A percentile compares a stretch with the other conserved stretches of the same genome.
Evolutionary conservation across 2,888 invertebrate species (phyloP).

Genomic region (Mythimna vitellina): DNA sequence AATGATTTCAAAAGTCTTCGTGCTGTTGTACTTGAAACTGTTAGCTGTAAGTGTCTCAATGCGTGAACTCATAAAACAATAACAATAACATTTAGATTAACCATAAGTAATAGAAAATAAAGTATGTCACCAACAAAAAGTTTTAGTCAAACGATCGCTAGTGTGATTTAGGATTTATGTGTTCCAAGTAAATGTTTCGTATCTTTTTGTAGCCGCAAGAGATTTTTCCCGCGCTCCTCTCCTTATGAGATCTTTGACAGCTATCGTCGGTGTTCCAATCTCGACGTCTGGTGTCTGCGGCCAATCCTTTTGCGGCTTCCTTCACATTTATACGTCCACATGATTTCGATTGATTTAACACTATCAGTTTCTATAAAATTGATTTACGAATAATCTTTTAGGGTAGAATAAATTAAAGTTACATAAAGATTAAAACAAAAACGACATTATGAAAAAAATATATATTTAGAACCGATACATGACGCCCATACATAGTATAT

Average conservation of each 20-base stretch:
- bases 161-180: conserved; percentile 1
- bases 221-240: neutral
- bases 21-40: neutral
- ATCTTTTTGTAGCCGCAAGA: conserved; percentile 1
- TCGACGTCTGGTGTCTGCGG: neutral
- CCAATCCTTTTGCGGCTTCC: neutral
- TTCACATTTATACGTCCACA: neutral
- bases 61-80: neutral
- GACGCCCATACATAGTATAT: no score
- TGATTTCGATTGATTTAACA: conserved; percentile 13
- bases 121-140: neutral
- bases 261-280: conserved; percentile 13
- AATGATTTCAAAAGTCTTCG: neutral
- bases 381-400: no score
- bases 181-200: neutral
- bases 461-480: no score
- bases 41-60: neutral
- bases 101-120: no score
- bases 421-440: no score
- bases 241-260: neutral
- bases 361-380: conserved; percentile 12
- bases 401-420: no score
- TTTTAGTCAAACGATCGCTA: neutral
- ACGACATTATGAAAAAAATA: no score
- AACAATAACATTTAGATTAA: neutral